Base-by-base conservation (phyloP, 53 echinoderm and acorn worm genomes). In the Luidia sarsii region DNA sequence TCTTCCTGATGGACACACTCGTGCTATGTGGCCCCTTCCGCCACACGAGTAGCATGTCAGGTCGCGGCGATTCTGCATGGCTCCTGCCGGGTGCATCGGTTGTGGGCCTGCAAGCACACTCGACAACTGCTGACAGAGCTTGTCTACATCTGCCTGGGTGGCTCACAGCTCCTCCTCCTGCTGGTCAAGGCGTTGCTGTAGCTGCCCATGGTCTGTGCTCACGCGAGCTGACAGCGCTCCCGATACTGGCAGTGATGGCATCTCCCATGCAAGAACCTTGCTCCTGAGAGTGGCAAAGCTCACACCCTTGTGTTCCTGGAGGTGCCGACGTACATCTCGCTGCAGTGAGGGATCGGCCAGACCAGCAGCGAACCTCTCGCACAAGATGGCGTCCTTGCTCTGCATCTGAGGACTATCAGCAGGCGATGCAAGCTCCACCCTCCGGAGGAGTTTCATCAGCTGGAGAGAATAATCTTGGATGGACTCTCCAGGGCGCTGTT, bases 1-100 rank as follows among this genome's bases (percentile, higher is more conserved):
- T 67, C 67, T 67, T 0, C 45, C 27, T 14, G 45, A 28, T 6
- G 67, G 68, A 19, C 48, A 68, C 3, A 68, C 49, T 10, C 68
- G 4, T 24, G 48, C 49, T 16, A 68, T n/a, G n/a, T n/a, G n/a
- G n/a, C n/a, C n/a, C n/a, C n/a, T n/a, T n/a, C n/a, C n/a, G n/a
- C n/a, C n/a, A n/a, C n/a, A n/a, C n/a, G n/a, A n/a, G n/a, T n/a
- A n/a, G n/a, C n/a, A n/a, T n/a, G n/a, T n/a, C n/a, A 27, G 43
- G 20, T 35, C 70, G 18, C 48, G 28, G 6, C 30, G 15, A 0
- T 31, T 30, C 20, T 7, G n/a, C n/a, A n/a, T n/a, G n/a, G n/a
- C n/a, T n/a, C n/a, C n/a, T n/a, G n/a, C n/a, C n/a, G n/a, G n/a
- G n/a, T n/a, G n/a, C n/a, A n/a, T n/a, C n/a, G n/a, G n/a, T n/a